Evolutionary conservation across 1,140 invertebrate genomes (phyloP), one percentile per base, ranked within the genome.

Genomic region (Danaus plexippus): DNA sequence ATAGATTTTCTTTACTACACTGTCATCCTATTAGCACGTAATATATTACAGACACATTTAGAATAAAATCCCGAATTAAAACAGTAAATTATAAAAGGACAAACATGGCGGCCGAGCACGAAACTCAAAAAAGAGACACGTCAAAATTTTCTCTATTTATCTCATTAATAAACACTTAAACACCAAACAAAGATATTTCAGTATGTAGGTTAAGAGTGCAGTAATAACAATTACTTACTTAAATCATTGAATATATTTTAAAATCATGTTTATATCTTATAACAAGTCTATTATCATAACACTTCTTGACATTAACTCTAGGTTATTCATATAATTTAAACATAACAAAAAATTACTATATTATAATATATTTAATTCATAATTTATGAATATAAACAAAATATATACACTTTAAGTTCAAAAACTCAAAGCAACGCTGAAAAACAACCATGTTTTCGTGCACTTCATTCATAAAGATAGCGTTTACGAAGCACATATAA

Each of bases 381-480:
- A 57, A 64, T 63, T 63, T 59, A 61, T 63, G 60, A 61, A 64
- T 59, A 56, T 68, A 68, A 65, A 63, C 63, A 68, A 64, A 52
- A 73, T 47, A 67, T 64, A 53, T 69, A 53, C 66, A 66, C 59
- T 72, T 71, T 61, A 69, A 71, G 73, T 69, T 75, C 52, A 68
- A 66, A 77, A 69, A 71, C 65, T 74, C 60, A 67, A 70, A 78
- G 61, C 70, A 81, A 85, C 76, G 75, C 82, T 85, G 82, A 85
- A 85, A 85, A 84, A 85, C 80, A 85, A 85, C 82, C 82, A 85
- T 85, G 80, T 82, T 84, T 85, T 81, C 71, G 67, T 80, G 64
- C 68, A 74, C 70, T 79, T 75, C 73, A 76, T 81, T 80, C 75
- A 76, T 77, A 64, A 50, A 52, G 43, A 53, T 64, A 62, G 54